A percentile compares a stretch with the other conserved stretches of the same genome.
phyloP scores from a whole-genome alignment of 2,888 invertebrate genomes.

The Ischnura elegans region DNA sequence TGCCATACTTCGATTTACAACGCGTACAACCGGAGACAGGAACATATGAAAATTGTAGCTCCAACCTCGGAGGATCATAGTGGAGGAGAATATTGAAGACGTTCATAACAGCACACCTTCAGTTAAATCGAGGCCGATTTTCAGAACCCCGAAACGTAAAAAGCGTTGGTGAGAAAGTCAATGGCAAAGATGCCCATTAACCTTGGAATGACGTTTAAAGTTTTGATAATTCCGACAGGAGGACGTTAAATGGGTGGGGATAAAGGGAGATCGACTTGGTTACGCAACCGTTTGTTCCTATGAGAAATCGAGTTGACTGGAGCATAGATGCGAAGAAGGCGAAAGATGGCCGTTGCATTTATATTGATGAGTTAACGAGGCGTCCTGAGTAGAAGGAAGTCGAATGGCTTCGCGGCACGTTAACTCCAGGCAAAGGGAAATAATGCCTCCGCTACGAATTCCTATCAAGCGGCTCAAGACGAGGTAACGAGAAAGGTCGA shows the following conservation, averaged over 20 bases:
- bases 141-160: not conserved
- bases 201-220: not conserved
- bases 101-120: not conserved
- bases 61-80: too few species aligned
- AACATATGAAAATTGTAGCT: too few species aligned
- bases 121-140: not conserved
- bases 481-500: not conserved
- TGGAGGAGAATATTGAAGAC: too few species aligned
- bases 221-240: not conserved
- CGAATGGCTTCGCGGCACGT: not conserved
- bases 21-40: too few species aligned
- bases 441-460: not conserved
- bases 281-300: not conserved
- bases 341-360: not conserved
- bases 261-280: not conserved
- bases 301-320: not conserved
- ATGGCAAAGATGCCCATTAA: not conserved
- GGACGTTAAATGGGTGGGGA: not conserved
- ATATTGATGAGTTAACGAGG: conserved; percentile 38
- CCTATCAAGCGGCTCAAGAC: not conserved
- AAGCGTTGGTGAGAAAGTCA: not conserved
- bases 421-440: not conserved
- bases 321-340: not conserved
- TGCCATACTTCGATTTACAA: too few species aligned
- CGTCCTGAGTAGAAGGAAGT: not conserved